These are phyloP conservation scores for Gambusia affinis DNA, from an alignment of 2,113 vertebrate genomes.

Conservation along the genomic window DNA sequence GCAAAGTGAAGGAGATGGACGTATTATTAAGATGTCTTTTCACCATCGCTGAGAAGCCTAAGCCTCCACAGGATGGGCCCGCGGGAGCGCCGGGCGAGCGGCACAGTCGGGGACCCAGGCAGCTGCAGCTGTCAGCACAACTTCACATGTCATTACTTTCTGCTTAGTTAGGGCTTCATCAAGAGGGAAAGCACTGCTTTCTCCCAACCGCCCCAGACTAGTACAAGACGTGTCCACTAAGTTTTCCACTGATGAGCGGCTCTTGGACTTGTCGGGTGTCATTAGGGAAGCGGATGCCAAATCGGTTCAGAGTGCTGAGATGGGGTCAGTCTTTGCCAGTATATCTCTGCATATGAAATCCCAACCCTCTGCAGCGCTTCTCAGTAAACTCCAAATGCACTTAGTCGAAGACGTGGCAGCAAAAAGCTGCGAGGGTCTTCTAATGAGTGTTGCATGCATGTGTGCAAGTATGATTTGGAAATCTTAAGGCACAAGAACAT, in stretches of 20 bases:
- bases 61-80: slow-evolving; percentile 64
- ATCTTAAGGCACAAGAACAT: slow-evolving; percentile 27
- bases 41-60: slow-evolving; percentile 54
- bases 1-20: slow-evolving; percentile 58
- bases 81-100: slow-evolving; percentile 63
- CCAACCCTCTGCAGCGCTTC: slow-evolving; percentile 38
- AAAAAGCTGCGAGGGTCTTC: slow-evolving; percentile 32
- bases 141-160: slow-evolving; percentile 84
- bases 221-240: slow-evolving; percentile 60
- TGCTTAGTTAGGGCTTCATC: slow-evolving; percentile 81
- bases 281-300: slow-evolving; percentile 67
- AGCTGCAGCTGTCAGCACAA: slow-evolving; percentile 83
- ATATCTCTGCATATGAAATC: slow-evolving; percentile 60
- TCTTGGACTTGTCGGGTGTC: slow-evolving; percentile 71
- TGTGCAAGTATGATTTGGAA: slow-evolving; percentile 1
- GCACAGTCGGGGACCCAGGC: slow-evolving; percentile 62
- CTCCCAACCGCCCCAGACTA: slow-evolving; percentile 31
- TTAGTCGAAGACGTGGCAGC: slow-evolving; percentile 37
- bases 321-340: slow-evolving; percentile 50
- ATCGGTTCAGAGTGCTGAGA: slow-evolving; percentile 61
- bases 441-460: slow-evolving; percentile 10
- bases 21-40: slow-evolving; percentile 74
- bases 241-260: slow-evolving; percentile 68
- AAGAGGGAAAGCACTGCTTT: slow-evolving; percentile 75
- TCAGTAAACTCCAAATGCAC: slow-evolving; percentile 52